phyloP scores from a whole-genome alignment of 2,113 vertebrate genomes.

The Hippotragus niger region DNA sequence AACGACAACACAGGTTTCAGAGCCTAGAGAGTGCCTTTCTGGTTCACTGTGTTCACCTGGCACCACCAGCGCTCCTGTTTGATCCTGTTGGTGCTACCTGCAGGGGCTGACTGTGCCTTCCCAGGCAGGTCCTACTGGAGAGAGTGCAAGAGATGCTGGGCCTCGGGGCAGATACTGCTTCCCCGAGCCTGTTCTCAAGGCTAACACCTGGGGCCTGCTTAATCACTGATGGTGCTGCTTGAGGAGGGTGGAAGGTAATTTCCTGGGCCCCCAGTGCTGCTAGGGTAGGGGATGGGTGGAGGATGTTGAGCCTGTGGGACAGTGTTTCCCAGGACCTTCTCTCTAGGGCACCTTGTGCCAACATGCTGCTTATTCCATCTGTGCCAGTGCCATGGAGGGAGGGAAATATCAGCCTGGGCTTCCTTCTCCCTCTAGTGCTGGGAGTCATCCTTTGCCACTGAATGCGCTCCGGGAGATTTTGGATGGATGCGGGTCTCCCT shows the following conservation, averaged over 20 bases:
- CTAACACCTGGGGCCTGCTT: neutral
- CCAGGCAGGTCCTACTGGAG: neutral
- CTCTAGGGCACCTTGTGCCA: neutral
- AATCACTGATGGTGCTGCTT: neutral
- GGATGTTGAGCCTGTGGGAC: neutral
- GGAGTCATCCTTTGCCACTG: neutral
- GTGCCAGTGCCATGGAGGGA: neutral
- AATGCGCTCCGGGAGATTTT: neutral
- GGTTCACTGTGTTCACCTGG: neutral
- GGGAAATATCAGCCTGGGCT: neutral
- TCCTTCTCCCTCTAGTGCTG: neutral
- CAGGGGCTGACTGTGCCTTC: neutral
- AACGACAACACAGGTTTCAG: neutral
- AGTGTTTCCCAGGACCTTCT: neutral
- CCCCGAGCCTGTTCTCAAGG: neutral
- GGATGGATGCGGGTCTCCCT: neutral
- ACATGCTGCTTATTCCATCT: neutral
- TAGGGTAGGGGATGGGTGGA: neutral
- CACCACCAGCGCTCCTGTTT: neutral
- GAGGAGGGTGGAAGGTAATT: neutral
- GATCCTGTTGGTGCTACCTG: neutral
- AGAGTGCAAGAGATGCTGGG: neutral
- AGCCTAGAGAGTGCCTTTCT: neutral
- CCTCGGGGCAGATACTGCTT: neutral
- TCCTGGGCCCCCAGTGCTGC: neutral